Conservation (phyloP, 1,140 invertebrate species). For the Chlorops oryzae region DNA sequence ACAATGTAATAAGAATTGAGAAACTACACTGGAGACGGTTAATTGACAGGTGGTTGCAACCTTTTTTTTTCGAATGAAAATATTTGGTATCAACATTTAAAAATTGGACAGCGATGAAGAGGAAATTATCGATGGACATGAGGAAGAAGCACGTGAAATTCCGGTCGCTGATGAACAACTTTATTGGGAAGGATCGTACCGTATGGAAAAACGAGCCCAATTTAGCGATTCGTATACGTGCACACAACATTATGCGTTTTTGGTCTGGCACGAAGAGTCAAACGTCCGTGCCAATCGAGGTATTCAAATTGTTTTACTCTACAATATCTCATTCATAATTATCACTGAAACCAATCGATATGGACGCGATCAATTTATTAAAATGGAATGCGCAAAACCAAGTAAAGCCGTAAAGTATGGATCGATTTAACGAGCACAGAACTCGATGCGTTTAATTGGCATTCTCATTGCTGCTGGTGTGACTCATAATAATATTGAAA, state of each 20-base stretch:
- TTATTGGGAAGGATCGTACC: background rate
- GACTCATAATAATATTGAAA: conserved; percentile 13
- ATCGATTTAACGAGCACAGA: conserved; percentile 7
- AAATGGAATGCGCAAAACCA: conserved; percentile 7
- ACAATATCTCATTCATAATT: background rate
- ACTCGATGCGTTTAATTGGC: conserved; percentile 13
- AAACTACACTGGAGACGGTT: too few relatives aligned
- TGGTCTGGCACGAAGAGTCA: background rate
- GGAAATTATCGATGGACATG: too few relatives aligned
- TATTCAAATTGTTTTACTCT: background rate
- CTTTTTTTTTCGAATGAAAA: too few relatives aligned
- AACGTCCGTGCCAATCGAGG: too few relatives aligned
- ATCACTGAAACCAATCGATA: conserved; percentile 8
- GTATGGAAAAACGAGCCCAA: background rate
- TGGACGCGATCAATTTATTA: background rate
- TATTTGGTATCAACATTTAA: too few relatives aligned
- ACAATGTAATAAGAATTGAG: too few relatives aligned
- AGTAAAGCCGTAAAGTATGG: conserved; percentile 8
- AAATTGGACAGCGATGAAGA: too few relatives aligned
- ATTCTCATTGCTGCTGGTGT: conserved; percentile 13
- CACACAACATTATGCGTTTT: conserved; percentile 2
- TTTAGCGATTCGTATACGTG: background rate
- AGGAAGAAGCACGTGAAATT: too few relatives aligned
- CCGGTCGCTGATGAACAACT: too few relatives aligned
- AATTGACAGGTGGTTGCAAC: too few relatives aligned